Base-by-base conservation (phyloP, 2,797 vertebrate genomes). In the Apogon hyalosoma region DNA sequence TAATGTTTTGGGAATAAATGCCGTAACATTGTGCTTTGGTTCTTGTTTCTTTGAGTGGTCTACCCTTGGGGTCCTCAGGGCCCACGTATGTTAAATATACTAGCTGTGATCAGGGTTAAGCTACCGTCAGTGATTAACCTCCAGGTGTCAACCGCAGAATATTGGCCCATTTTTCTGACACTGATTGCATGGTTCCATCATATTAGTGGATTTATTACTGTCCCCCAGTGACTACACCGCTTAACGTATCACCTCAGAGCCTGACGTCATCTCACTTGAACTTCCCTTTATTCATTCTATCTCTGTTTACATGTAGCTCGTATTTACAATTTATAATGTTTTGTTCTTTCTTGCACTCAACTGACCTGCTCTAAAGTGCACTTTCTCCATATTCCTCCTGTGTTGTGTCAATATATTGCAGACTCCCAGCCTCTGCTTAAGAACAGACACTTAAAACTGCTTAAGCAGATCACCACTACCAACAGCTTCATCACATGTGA, bases 401-500 rank as follows among this genome's bases (percentile, higher is more conserved):
- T 18, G 11, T 10, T 48, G 19, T n/a, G 18, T 13, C 45, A 38
- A 2, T 0, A 28, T 73, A 62, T 42, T 47, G 7, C 33, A 49
- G 6, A 8, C 36, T 51, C n/a, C 55, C 21, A 48, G 0, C 6
- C 0, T 48, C 36, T 19, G 3, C 11, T 47, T 2, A 18, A 28
- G 52, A 38, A 10, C 18, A 66, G 13, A 36, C 4, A 55, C 19
- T 56, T 50, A 40, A 4, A 24, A n/a, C 3, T 3, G 10, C 13
- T 65, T 12, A n/a, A 3, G 28, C 40, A 50, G 7, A 14, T 3
- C 24, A 52, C 15, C 11, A 48, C n/a, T 7, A 55, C 16, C 3
- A 62, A n/a, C 49, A 45, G 42, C 53, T 40, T 63, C 7, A 66
- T 77, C 45, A 65, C 31, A 52, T 56, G n/a, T 63, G 67, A 75